Evolutionary conservation across 92 coral and sea anemone species (phyloP).

Genomic region (Heteractis magnifica): DNA sequence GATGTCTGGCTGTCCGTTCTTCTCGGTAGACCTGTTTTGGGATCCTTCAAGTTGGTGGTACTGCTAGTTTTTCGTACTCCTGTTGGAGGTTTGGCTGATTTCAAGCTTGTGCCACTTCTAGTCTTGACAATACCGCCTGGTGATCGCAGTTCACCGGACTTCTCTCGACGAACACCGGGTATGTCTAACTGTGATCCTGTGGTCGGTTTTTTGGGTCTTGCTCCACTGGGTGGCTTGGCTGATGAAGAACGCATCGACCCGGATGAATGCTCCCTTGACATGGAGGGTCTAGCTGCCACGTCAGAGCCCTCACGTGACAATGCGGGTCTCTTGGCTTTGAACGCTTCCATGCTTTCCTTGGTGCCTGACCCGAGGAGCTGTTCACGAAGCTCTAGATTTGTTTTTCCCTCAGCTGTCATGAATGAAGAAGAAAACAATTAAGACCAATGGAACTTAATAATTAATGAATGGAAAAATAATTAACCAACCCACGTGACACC

Average conservation of each 20-base stretch:
- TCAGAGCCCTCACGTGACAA: conserved; percentile 79
- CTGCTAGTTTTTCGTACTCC: conserved; percentile 43
- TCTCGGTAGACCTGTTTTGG: conserved; percentile 23
- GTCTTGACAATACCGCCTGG: conserved; percentile 55
- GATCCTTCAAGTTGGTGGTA: conserved; percentile 40
- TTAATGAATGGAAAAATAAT: too few species aligned
- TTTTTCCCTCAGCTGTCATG: conserved; percentile 80
- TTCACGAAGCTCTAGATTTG: conserved; percentile 78
- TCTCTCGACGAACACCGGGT: conserved; percentile 82
- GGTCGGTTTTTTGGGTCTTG: conserved; percentile 50
- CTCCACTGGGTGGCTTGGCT: conserved; percentile 71
- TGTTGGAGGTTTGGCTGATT: conserved; percentile 53
- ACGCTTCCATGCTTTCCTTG: conserved; percentile 60
- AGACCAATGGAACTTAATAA: too few species aligned
- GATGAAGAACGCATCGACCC: conserved; percentile 40
- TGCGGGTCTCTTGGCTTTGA: conserved; percentile 69
- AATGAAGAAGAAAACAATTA: background rate
- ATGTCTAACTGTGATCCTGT: conserved; percentile 50
- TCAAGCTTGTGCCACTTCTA: conserved; percentile 66
- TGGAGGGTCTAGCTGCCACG: conserved; percentile 57
- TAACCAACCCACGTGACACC: too few species aligned
- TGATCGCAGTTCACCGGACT: conserved; percentile 70
- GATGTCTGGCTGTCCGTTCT: conserved; percentile 73
- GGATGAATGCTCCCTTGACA: conserved; percentile 63
- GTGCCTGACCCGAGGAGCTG: conserved; percentile 63